Conservation (phyloP, 2,797 vertebrate species). For the Monodelphis domestica region DNA sequence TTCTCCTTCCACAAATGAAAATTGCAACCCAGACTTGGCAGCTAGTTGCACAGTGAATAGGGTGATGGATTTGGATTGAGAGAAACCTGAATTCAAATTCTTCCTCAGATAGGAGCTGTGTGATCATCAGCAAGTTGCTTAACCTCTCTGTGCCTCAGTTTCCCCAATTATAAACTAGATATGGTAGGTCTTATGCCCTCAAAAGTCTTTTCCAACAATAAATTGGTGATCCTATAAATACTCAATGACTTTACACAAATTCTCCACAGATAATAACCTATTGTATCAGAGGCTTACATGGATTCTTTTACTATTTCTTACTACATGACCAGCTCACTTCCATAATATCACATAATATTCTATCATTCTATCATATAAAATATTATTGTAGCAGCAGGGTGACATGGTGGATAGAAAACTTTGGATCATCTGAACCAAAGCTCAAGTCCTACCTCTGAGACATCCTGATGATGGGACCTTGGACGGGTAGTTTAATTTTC, state of each 20-base stretch:
- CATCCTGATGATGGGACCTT: neutral
- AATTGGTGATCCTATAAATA: neutral
- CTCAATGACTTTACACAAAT: neutral
- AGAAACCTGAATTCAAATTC: neutral
- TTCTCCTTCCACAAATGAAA: neutral
- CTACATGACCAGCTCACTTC: neutral
- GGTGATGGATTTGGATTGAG: neutral
- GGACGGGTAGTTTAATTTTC: neutral
- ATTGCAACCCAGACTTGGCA: neutral
- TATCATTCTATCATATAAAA: neutral
- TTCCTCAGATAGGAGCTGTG: neutral
- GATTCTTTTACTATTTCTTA: neutral
- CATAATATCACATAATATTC: neutral
- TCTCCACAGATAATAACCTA: neutral
- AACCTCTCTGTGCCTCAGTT: neutral
- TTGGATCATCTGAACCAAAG: neutral
- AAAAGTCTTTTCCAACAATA: neutral
- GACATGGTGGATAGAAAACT: neutral
- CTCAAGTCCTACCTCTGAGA: neutral
- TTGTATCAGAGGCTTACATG: neutral
- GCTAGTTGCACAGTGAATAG: neutral
- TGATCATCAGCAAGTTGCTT: neutral
- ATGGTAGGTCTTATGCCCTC: neutral
- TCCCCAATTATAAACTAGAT: neutral
- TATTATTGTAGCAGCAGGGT: neutral